Base-by-base conservation (phyloP, 2,888 invertebrate genomes). In the Apoda limacodes region DNA sequence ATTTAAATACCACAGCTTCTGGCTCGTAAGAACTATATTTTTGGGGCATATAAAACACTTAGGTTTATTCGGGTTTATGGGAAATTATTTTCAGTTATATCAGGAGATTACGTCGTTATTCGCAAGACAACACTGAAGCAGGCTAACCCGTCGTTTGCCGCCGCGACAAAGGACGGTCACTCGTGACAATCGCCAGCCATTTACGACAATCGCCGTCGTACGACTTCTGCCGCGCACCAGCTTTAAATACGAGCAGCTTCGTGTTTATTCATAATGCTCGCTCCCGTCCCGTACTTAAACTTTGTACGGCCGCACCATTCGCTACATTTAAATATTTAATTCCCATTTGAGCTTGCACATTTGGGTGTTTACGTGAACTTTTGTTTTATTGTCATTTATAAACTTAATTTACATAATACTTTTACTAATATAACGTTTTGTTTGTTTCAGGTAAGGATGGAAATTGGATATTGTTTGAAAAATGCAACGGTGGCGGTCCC, bases 361-460 rank as follows among this genome's bases (percentile, higher is more conserved):
- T 35, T 35, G 35, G 30, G 29, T 30, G 30, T 30, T 29, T 12
- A 23, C 22, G 21, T 13, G 14, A 17, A 17, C 17, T 17, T 7
- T 17, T 17, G 5, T 15, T 11, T 32, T 32, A 32, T 23, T 29
- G 11, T 27, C 22, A n/a, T n/a, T n/a, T n/a, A n/a, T n/a, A n/a
- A n/a, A n/a, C n/a, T n/a, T n/a, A 24, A 31, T 36, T 36, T 34
- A 32, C 36, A 36, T 39, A 35, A 34, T 27, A 26, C 30, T 15
- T 35, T 31, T 34, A 31, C 33, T 26, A 40, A 35, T 31, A 23
- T 23, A 32, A 34, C 30, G 32, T 37, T 30, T 38, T 33, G 15
- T 33, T 43, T 40, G 43, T 43, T 43, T 27, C 40, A 43, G 43
- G 43, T 43, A 40, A 33, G 28, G 17, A 17, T 7, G 17, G 7